Conservation (phyloP, 2,113 vertebrate genomes). For the Falcunculus frontatus region DNA sequence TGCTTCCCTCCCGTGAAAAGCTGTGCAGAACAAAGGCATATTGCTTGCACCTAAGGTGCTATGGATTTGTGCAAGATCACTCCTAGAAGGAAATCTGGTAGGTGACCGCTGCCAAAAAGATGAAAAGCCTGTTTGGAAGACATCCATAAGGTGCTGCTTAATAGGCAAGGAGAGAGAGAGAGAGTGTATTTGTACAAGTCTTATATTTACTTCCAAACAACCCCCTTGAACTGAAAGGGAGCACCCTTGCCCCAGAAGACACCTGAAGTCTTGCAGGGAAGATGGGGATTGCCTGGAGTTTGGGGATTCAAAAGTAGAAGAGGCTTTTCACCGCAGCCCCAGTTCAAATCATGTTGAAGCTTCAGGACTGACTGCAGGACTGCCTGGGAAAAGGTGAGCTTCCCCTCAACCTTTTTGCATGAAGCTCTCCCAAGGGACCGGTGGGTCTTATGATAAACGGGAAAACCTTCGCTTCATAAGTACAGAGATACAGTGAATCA, state of each 20-base stretch:
- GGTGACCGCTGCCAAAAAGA: background rate
- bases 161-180: background rate
- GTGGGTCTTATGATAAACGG: background rate
- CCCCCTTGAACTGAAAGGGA: background rate
- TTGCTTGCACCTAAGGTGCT: background rate
- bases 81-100: constrained; percentile 48
- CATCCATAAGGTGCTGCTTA: background rate
- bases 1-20: background rate
- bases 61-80: background rate
- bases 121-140: background rate
- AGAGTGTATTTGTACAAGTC: background rate
- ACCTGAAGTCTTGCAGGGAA: background rate
- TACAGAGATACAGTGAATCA: background rate
- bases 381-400: background rate
- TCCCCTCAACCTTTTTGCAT: background rate
- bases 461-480: background rate
- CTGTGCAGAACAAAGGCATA: background rate
- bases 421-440: background rate
- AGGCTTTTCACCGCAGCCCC: background rate
- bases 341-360: background rate
- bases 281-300: background rate
- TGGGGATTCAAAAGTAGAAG: background rate
- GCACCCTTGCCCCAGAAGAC: background rate
- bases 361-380: background rate
- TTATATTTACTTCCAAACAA: background rate